Conservation (phyloP, 2,888 invertebrate species). For the Boloria euphrosyne region DNA sequence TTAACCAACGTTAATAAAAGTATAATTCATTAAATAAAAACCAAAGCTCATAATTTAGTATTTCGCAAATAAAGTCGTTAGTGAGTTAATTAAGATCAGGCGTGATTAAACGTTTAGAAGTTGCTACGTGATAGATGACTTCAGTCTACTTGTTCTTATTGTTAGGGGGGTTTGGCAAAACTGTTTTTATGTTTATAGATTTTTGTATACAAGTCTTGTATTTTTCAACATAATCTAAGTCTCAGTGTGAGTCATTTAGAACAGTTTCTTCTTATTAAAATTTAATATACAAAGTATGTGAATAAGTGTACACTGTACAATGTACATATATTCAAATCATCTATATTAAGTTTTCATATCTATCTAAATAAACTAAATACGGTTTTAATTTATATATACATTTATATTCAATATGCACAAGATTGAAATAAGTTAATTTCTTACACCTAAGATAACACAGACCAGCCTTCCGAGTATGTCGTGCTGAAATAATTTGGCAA, state of each 20-base stretch:
- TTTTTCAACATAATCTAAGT: too few species aligned
- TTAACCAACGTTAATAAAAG: not conserved
- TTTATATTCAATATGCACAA: not conserved
- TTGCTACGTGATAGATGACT: slow-evolving; percentile 64
- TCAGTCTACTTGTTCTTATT: slow-evolving; percentile 44
- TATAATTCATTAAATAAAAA: slow-evolving; percentile 23
- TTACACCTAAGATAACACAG: slow-evolving; percentile 1
- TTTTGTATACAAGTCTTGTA: not conserved
- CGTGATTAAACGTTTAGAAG: slow-evolving; percentile 69
- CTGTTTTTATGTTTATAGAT: slow-evolving; percentile 8
- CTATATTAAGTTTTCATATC: too few species aligned
- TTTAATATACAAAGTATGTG: too few species aligned
- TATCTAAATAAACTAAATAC: too few species aligned
- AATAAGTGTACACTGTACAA: too few species aligned
- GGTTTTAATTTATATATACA: too few species aligned
- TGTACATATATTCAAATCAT: too few species aligned
- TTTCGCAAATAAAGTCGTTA: slow-evolving; percentile 62
- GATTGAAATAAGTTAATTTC: not conserved
- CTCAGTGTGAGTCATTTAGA: too few species aligned
- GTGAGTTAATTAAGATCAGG: slow-evolving; percentile 71
- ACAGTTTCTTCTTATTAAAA: too few species aligned
- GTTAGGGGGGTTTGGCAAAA: slow-evolving; percentile 22
- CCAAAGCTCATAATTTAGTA: slow-evolving; percentile 43
- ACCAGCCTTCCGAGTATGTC: slow-evolving; percentile 25
- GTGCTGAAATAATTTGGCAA: slow-evolving; percentile 34